Conservation (phyloP, 2,113 vertebrate genomes). For the Numenius arquata region DNA sequence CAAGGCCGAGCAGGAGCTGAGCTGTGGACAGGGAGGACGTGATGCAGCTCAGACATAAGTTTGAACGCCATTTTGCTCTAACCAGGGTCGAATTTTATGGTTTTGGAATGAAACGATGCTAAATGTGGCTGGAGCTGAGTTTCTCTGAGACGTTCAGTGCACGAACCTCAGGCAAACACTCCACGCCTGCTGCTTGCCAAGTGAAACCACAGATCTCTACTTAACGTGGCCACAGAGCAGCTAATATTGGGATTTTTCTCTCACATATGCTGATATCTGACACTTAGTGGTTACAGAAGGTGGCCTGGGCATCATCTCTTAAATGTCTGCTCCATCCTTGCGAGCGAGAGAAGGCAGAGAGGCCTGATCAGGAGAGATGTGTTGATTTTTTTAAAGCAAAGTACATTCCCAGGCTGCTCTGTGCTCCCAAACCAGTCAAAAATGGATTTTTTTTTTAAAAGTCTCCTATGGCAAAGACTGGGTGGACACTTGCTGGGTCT, state of each 20-base stretch:
- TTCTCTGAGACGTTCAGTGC: fast-evolving
- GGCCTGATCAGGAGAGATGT: neutral
- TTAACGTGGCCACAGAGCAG: neutral
- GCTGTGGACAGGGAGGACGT: neutral
- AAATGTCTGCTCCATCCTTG: neutral
- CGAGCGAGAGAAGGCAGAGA: neutral
- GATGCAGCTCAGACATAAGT: neutral
- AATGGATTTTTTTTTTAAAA: neutral
- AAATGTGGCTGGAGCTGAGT: neutral
- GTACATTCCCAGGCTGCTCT: neutral
- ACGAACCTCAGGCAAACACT: neutral
- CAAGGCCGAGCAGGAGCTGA: neutral
- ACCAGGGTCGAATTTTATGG: neutral
- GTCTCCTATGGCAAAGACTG: neutral
- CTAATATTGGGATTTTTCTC: constrained; percentile 2
- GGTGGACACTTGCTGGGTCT: neutral
- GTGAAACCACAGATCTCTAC: neutral
- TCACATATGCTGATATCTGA: neutral
- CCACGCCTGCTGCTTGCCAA: neutral
- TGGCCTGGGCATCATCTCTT: neutral
- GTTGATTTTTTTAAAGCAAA: neutral
- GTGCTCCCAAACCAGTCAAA: neutral
- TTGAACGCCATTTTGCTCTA: neutral
- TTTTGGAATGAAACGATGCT: constrained; percentile 2
- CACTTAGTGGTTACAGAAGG: constrained; percentile 12